Conservation (phyloP, 2,888 invertebrate genomes). For the Trissolcus brochymenae region DNA sequence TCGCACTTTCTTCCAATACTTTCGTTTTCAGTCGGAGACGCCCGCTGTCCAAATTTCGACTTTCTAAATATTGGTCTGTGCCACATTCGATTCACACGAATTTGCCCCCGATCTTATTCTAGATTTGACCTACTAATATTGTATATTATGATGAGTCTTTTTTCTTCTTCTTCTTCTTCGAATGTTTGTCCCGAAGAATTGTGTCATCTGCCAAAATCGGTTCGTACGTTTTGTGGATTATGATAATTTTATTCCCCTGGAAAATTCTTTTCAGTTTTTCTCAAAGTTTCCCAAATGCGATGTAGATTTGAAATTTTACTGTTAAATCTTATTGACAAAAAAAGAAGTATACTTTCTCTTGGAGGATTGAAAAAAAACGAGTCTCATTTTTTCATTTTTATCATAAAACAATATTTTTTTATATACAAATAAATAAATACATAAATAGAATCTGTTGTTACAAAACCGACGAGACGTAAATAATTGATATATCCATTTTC, state of each 20-base stretch:
- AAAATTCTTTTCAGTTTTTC: slow-evolving; percentile 2
- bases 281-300: slow-evolving; percentile 1
- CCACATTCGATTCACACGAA: slow-evolving; percentile 28
- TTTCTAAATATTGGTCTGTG: slow-evolving; percentile 34
- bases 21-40: background rate
- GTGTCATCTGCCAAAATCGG: slow-evolving; percentile 6
- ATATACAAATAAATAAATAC: too few species aligned
- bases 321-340: too few species aligned
- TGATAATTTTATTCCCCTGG: slow-evolving; percentile 8
- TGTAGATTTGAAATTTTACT: too few species aligned
- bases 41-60: slow-evolving; percentile 8
- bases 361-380: too few species aligned
- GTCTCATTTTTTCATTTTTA: too few species aligned
- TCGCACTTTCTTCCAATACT: slow-evolving; percentile 6
- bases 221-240: slow-evolving; percentile 2
- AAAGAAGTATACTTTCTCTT: too few species aligned
- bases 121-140: slow-evolving; percentile 40
- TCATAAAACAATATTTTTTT: too few species aligned
- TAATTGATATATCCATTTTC: slow-evolving; percentile 3
- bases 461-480: too few species aligned
- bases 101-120: slow-evolving; percentile 10
- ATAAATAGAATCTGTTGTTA: too few species aligned
- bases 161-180: background rate
- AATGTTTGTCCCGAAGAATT: background rate
- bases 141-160: background rate